Conservation (phyloP, 2,888 invertebrate species). For the Agrotis exclamationis region DNA sequence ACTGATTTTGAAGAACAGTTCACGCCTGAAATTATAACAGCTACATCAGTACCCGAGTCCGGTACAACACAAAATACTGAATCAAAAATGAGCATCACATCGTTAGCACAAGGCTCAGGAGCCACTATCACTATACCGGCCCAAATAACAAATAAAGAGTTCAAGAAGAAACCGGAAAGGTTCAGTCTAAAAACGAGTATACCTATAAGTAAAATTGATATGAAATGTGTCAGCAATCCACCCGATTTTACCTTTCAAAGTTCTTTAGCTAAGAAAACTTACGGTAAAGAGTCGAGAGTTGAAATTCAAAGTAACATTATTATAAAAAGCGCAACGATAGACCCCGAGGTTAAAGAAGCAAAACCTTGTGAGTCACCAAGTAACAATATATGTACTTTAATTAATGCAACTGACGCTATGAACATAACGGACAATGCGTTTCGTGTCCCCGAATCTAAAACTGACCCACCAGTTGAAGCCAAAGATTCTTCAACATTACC, state of each 20-base stretch:
- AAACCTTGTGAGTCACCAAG: slow-evolving; percentile 57
- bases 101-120: slow-evolving; percentile 80
- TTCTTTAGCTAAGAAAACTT: slow-evolving; percentile 62
- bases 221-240: slow-evolving; percentile 81
- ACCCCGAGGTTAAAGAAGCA: slow-evolving; percentile 70
- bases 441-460: slow-evolving; percentile 76
- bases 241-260: slow-evolving; percentile 72
- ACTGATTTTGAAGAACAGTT: slow-evolving; percentile 86
- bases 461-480: slow-evolving; percentile 69
- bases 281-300: slow-evolving; percentile 75
- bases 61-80: slow-evolving; percentile 69
- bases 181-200: slow-evolving; percentile 89
- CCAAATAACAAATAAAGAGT: slow-evolving; percentile 71
- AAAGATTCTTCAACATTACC: slow-evolving; percentile 67
- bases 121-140: slow-evolving; percentile 74
- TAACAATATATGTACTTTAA: slow-evolving; percentile 79
- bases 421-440: slow-evolving; percentile 80
- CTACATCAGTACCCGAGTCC: slow-evolving; percentile 69
- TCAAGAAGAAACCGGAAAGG: slow-evolving; percentile 83
- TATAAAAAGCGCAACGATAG: slow-evolving; percentile 81
- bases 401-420: slow-evolving; percentile 83
- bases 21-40: slow-evolving; percentile 79
- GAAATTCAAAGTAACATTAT: slow-evolving; percentile 87
- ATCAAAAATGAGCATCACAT: slow-evolving; percentile 81
- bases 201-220: slow-evolving; percentile 88